Conservation (phyloP, 2,113 vertebrate species). For the Edolisoma coerulescens region DNA sequence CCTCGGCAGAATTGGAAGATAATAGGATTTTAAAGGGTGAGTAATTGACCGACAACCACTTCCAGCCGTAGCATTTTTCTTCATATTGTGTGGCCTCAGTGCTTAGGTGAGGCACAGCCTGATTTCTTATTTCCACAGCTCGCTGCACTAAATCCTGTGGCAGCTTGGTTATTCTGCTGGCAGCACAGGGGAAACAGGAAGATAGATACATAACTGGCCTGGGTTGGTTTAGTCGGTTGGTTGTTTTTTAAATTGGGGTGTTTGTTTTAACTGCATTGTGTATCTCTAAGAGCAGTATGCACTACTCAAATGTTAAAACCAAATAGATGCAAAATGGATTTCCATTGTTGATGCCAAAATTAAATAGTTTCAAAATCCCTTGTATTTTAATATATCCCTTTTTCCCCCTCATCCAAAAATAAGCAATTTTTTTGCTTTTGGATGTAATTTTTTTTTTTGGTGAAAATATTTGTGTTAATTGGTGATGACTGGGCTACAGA, state of each 20-base stretch:
- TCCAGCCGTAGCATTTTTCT: slow-evolving; percentile 41
- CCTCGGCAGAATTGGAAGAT: slow-evolving; percentile 26
- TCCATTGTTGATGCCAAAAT: background rate
- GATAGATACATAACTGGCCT: background rate
- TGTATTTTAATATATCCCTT: background rate
- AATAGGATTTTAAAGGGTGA: slow-evolving; percentile 67
- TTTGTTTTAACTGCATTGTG: background rate
- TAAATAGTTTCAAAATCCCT: background rate
- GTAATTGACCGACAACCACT: slow-evolving; percentile 55
- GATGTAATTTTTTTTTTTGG: background rate
- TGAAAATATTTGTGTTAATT: background rate
- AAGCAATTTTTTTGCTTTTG: background rate
- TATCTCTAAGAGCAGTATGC: background rate
- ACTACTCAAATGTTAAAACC: background rate
- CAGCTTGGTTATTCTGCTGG: background rate
- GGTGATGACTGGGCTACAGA: background rate
- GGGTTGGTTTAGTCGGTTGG: background rate
- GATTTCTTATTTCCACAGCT: slow-evolving; percentile 54
- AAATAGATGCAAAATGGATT: background rate
- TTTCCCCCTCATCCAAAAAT: background rate
- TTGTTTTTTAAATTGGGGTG: background rate
- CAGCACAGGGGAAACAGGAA: background rate
- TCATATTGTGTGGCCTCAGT: slow-evolving; percentile 42
- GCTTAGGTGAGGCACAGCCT: slow-evolving; percentile 29
- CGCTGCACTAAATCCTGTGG: background rate